These are phyloP conservation scores for Reinhardtius hippoglossoides DNA, from an alignment of 2,113 vertebrate species.

Conservation along the genomic window DNA sequence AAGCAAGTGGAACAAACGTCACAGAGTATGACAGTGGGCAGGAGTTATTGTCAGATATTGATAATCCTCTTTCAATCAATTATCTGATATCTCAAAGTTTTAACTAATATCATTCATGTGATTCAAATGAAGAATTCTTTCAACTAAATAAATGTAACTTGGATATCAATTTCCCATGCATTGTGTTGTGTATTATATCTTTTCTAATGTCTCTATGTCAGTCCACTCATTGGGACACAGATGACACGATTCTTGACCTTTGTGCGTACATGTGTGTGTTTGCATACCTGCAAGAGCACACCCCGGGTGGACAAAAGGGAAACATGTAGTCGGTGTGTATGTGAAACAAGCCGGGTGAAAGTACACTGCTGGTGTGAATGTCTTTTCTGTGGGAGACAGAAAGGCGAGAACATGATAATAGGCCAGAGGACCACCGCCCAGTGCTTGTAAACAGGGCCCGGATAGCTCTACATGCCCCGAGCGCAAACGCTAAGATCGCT, in stretches of 20 bases:
- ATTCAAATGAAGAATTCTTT: too few relatives aligned
- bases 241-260: neutral
- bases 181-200: too few relatives aligned
- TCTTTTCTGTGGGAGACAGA: constrained; percentile 66
- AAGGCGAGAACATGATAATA: constrained; percentile 64
- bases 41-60: neutral
- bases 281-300: constrained; percentile 6
- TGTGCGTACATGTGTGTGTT: neutral
- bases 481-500: constrained; percentile 71
- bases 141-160: too few relatives aligned
- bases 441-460: constrained; percentile 68
- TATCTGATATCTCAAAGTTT: neutral
- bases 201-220: too few relatives aligned
- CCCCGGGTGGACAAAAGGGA: constrained; percentile 25
- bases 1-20: too few relatives aligned
- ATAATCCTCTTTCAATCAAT: neutral
- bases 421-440: constrained; percentile 62
- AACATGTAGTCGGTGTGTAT: constrained; percentile 42
- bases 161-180: too few relatives aligned
- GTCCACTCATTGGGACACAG: too few relatives aligned
- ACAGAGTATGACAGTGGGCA: neutral
- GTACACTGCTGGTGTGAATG: constrained; percentile 58
- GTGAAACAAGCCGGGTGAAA: constrained; percentile 55
- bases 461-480: constrained; percentile 60
- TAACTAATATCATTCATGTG: too few relatives aligned